These are phyloP conservation scores for Tupiocoris notatus DNA, from an alignment of 2,888 invertebrate species.

Conservation along the genomic window DNA sequence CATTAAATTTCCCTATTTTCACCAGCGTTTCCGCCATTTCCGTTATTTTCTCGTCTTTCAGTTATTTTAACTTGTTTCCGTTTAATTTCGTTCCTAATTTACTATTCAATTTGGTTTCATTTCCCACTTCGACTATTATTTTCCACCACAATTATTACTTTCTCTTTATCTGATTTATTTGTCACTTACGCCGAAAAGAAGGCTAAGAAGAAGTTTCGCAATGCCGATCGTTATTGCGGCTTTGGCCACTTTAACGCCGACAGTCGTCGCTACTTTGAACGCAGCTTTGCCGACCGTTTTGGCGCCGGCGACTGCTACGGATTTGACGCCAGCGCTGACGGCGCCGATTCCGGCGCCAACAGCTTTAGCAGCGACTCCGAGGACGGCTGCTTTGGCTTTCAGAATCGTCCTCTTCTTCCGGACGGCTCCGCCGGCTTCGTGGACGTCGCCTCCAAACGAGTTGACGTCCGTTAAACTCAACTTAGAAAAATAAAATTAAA, in stretches of 20 bases:
- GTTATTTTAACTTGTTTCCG: too few species aligned
- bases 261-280: conserved; percentile 49
- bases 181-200: conserved; percentile 51
- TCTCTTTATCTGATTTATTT: too few species aligned
- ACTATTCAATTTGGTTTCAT: too few species aligned
- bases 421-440: conserved; percentile 29
- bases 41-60: too few species aligned
- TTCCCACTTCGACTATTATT: too few species aligned
- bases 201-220: conserved; percentile 50
- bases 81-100: too few species aligned
- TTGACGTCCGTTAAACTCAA: conserved; percentile 40
- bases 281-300: conserved; percentile 48
- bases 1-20: too few species aligned
- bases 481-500: conserved; percentile 28
- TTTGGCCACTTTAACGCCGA: conserved; percentile 50
- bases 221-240: conserved; percentile 51
- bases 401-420: conserved; percentile 45
- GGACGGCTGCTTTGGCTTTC: conserved; percentile 43
- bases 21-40: too few species aligned
- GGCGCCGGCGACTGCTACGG: conserved; percentile 47
- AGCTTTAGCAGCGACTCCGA: conserved; percentile 45
- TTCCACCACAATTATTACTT: too few species aligned
- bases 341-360: conserved; percentile 46
- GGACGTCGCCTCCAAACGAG: conserved; percentile 43
- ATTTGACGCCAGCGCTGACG: conserved; percentile 45